Evolutionary conservation across 2,113 vertebrate species (phyloP).

Genomic region (Ramphastos sulfuratus): DNA sequence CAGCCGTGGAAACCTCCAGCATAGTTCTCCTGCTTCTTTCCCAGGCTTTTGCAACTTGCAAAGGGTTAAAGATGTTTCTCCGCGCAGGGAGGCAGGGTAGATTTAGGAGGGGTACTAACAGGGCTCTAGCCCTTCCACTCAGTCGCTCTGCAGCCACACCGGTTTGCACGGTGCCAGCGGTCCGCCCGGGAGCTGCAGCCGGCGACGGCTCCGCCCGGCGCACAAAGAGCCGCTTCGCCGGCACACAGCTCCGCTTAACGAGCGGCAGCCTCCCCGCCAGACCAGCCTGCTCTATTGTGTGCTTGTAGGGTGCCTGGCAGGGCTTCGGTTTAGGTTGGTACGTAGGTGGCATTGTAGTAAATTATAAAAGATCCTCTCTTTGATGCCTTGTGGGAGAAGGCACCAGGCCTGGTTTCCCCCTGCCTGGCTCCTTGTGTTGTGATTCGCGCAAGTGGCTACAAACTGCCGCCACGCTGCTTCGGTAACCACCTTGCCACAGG

Average conservation of each 20-base stretch:
- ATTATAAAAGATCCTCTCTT: conserved; percentile 55
- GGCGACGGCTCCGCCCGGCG: rapidly evolving
- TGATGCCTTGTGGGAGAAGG: conserved; percentile 40
- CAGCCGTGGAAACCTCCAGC: background rate
- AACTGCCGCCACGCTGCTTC: conserved; percentile 42
- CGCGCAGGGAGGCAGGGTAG: background rate
- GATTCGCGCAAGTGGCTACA: background rate
- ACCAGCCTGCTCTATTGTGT: background rate
- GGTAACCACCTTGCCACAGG: conserved; percentile 45
- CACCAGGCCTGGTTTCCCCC: background rate
- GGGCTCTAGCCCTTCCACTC: background rate
- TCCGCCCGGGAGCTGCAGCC: background rate
- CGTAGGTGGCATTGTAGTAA: conserved; percentile 21
- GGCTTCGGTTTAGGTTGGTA: background rate
- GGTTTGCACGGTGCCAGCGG: background rate
- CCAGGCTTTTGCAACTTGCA: background rate
- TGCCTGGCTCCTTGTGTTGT: background rate
- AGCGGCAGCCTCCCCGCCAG: background rate
- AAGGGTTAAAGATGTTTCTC: background rate
- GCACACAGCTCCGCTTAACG: conserved; percentile 13
- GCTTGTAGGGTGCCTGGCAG: conserved; percentile 24
- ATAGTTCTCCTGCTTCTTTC: background rate
- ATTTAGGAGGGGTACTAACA: background rate
- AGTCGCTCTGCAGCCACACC: background rate
- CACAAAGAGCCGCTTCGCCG: background rate